Percentiles rank a stretch among this genome's conserved stretches.
phyloP scores from a whole-genome alignment of 2,888 invertebrate genomes.

The Xestia xanthographa region DNA sequence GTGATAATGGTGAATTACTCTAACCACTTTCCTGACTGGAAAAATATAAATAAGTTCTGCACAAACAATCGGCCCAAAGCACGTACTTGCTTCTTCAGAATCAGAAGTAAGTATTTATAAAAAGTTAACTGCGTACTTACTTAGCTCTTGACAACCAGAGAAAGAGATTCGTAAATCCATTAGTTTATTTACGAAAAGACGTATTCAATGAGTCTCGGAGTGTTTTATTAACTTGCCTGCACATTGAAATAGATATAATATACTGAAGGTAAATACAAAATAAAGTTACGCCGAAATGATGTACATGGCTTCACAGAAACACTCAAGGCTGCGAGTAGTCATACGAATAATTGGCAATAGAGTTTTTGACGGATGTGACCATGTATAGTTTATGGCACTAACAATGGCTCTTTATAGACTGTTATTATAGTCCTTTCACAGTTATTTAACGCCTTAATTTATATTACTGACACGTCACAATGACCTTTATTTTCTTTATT shows the following conservation, averaged over 20 bases:
- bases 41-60: not conserved
- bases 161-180: conserved; percentile 15
- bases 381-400: conserved; percentile 18
- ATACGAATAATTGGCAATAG: conserved; percentile 32
- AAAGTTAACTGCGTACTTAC: conserved; percentile 21
- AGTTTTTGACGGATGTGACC: conserved; percentile 33
- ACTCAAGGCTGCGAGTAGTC: conserved; percentile 35
- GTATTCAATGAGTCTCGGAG: not conserved
- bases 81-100: conserved; percentile 1
- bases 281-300: conserved; percentile 13
- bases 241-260: conserved; percentile 11
- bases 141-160: conserved; percentile 11
- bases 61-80: not conserved
- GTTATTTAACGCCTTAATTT: not conserved
- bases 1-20: conserved; percentile 1
- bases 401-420: conserved; percentile 21
- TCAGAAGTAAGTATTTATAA: conserved; percentile 13
- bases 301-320: not conserved
- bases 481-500: not conserved
- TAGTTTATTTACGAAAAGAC: conserved; percentile 23
- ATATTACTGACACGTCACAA: not conserved
- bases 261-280: conserved; percentile 16
- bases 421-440: conserved; percentile 8
- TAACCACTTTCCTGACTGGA: conserved; percentile 1
- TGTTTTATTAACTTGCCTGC: conserved; percentile 15